Evolutionary conservation across 1,140 invertebrate genomes (phyloP).

Genomic region (Drosophila insularis): DNA sequence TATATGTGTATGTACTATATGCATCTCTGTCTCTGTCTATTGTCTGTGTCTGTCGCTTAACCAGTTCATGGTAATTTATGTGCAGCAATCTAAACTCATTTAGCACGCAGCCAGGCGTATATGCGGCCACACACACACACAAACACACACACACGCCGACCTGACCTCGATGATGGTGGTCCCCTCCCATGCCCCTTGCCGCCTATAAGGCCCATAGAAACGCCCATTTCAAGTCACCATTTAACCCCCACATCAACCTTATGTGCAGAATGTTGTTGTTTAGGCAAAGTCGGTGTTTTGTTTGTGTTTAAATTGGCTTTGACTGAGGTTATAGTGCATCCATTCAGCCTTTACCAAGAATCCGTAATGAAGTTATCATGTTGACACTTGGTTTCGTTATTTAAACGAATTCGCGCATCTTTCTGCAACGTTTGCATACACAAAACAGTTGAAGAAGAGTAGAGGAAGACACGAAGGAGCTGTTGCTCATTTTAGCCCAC

Average conservation of each 20-base stretch:
- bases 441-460: neutral
- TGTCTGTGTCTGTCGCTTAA: constrained; percentile 27
- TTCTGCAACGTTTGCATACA: constrained; percentile 28
- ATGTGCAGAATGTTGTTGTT: constrained; percentile 17
- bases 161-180: constrained; percentile 23
- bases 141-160: constrained; percentile 3
- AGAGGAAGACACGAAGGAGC: neutral
- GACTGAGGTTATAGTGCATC: constrained; percentile 33
- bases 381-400: constrained; percentile 73
- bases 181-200: neutral
- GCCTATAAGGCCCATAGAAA: too few species aligned
- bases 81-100: constrained; percentile 70
- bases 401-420: constrained; percentile 51
- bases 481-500: constrained; percentile 65
- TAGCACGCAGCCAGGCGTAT: constrained; percentile 59
- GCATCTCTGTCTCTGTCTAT: constrained; percentile 11
- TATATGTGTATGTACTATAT: neutral
- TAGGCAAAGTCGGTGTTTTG: constrained; percentile 46
- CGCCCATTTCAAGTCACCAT: too few species aligned
- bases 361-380: constrained; percentile 74
- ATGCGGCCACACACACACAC: constrained; percentile 39
- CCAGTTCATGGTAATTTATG: constrained; percentile 61
- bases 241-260: neutral
- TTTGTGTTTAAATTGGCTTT: constrained; percentile 68
- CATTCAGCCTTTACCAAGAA: constrained; percentile 31